These are phyloP conservation scores for Oryctolagus cuniculus DNA, from an alignment of 2,113 vertebrate genomes.

Conservation along the genomic window mOryCun1.1 NC_091433.1:60070501-60071000, in stretches of 20 bases:
- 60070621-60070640: fast-evolving
- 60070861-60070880: not conserved
- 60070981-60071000: not conserved
- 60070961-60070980: not conserved
- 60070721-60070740: not conserved
- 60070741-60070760: not conserved
- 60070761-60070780: not conserved
- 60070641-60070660: not conserved
- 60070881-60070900: not conserved
- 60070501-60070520: not conserved
- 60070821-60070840: not conserved
- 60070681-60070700: fast-evolving
- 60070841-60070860: not conserved
- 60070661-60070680: fast-evolving
- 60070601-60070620: not conserved
- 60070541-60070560: not conserved
- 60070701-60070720: not conserved
- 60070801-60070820: not conserved
- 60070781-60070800: not conserved
- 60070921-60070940: fast-evolving
- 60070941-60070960: not conserved
- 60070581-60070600: no score
- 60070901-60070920: fast-evolving
- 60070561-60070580: not conserved
- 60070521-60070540: not conserved